Conservation (phyloP, 1,140 invertebrate genomes). For the Apis mellifera region DNA sequence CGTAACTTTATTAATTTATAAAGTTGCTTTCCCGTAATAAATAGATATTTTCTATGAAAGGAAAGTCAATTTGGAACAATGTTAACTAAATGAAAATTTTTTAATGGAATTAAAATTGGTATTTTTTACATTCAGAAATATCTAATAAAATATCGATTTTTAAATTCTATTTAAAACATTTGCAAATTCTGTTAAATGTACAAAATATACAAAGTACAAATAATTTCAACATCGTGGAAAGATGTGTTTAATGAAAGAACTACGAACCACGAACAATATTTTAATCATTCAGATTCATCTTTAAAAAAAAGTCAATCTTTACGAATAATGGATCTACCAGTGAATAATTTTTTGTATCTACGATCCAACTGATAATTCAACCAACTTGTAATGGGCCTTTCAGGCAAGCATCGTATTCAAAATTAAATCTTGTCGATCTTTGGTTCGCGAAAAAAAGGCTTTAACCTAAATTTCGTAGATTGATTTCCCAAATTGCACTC, state of each 20-base stretch:
- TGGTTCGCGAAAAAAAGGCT: constrained; percentile 31
- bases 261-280: constrained; percentile 4
- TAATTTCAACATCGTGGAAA: not conserved
- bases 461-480: constrained; percentile 62
- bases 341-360: constrained; percentile 35
- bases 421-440: constrained; percentile 28
- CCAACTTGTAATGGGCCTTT: not conserved
- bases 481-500: constrained; percentile 52
- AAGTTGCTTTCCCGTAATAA: too few species aligned
- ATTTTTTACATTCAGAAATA: not conserved
- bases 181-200: too few species aligned
- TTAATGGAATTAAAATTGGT: too few species aligned
- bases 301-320: constrained; percentile 38
- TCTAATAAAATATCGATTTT: not conserved
- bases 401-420: not conserved
- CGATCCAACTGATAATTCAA: not conserved
- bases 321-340: constrained; percentile 15
- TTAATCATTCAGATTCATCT: constrained; percentile 27
- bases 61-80: too few species aligned
- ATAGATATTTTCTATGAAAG: too few species aligned
- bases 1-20: too few species aligned
- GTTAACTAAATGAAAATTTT: too few species aligned
- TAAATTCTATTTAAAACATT: not conserved
- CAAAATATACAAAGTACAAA: constrained; percentile 9
- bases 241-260: constrained; percentile 19